Evolutionary conservation across 2,113 vertebrate species (phyloP), one percentile per base, ranked within the genome.

Genomic region (Grammomys dolichurus): DNA sequence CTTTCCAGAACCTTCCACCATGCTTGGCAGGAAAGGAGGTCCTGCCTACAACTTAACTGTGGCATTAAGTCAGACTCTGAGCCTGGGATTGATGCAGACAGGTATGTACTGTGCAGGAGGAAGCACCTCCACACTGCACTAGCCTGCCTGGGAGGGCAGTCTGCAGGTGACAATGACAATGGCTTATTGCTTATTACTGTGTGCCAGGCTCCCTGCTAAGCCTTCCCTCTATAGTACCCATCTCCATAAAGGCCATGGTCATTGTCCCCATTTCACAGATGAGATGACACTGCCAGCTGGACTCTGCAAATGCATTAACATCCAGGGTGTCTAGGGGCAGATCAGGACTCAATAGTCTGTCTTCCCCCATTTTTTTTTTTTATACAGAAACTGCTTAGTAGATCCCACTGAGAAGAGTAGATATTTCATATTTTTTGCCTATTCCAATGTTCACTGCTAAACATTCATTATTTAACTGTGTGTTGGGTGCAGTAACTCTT

Each of bases 401-500:
- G 72, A 90, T 96, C 91, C 97, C 87, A 92, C 94, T 96, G 92
- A 94, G 87, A 95, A 95, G 76, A 90, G 93, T 93, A 97, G 96
- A 89, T 96, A 90, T 93, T 95, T 95, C 91, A 88, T 77, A 93
- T 91, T 75, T 96, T 95, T 96, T 90, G 87, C 93, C 96, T 96
- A 96, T 96, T 93, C 87, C 92, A 92, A 81, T 75, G 91, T 67
- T 60, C 86, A 4, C 33, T 73, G 96, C 95, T 96, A 95, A 96
- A 94, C 93, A 88, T 92, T 81, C 95, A 93, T 96, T 97, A 96
- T 93, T 97, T 96, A 96, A 87, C 84, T n/a, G 84, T 85, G 93
- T 28, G 0, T 93, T 48, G 96, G 90, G 90, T 96, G 88, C 96
- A 96, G 96, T 97, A 96, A 95, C 77, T 98, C 95, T 98, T 96